These are phyloP conservation scores for Antennarius maculatus DNA, from an alignment of 2,797 vertebrate genomes.

Conservation along the genomic window DNA sequence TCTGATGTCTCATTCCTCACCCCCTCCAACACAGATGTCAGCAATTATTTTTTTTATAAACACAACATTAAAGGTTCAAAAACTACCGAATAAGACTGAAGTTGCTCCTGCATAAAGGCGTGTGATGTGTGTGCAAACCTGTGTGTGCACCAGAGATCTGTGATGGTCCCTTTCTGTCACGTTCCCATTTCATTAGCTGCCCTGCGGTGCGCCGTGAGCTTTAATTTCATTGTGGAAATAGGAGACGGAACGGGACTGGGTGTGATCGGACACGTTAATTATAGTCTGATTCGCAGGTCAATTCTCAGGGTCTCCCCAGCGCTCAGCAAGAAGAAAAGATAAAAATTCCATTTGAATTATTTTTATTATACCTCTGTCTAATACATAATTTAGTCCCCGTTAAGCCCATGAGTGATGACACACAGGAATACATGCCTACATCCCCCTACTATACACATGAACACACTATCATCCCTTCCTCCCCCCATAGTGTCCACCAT, in stretches of 20 bases:
- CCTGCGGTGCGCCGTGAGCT: constrained; percentile 57
- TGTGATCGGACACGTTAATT: constrained; percentile 76
- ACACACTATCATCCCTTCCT: constrained; percentile 21
- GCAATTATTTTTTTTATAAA: no score
- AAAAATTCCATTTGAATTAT: constrained; percentile 76
- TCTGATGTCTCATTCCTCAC: no score
- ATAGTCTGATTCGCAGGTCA: constrained; percentile 78
- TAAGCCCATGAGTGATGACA: constrained; percentile 64
- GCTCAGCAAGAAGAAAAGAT: constrained; percentile 70
- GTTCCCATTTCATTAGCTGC: constrained; percentile 67
- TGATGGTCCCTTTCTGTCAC: constrained; percentile 55
- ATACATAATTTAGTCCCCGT: constrained; percentile 79
- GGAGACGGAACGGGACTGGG: constrained; percentile 65
- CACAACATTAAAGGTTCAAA: no score
- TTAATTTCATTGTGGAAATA: constrained; percentile 78
- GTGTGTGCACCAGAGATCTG: constrained; percentile 41
- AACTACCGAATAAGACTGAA: no score
- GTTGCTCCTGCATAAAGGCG: no score
- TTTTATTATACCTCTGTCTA: constrained; percentile 77
- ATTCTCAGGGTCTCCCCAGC: constrained; percentile 70
- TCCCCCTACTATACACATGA: constrained; percentile 7
- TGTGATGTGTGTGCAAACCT: constrained; percentile 6
- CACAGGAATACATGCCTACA: constrained; percentile 2
- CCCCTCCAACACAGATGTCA: no score
- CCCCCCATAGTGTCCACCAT: constrained; percentile 65